Evolutionary conservation across 1,140 invertebrate species (phyloP), one percentile per base, ranked within the genome.

Genomic region (Diorhabda sublineata): DNA sequence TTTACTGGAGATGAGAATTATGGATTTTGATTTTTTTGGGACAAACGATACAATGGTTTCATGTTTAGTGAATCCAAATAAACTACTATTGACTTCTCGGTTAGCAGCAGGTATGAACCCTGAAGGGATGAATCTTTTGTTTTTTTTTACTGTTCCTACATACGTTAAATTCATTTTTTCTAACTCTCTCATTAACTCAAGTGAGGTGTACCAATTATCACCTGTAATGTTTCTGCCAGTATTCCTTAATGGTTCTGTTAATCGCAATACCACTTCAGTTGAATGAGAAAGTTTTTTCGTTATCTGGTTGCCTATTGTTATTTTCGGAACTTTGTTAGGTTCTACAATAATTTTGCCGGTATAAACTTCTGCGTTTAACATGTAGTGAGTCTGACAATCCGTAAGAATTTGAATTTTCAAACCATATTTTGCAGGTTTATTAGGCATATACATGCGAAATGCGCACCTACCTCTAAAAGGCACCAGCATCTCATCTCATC

Each of bases 1-100:
- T 72, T 76, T 79, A 3, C 73, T 69, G 4, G 77, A 76, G 6
- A 76, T 41, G 11, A 81, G 59, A 45, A 81, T 58, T 2, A 81
- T 77, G 64, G 74, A 64, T 76, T 80, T 81, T 56, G 72, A 73
- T 44, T 69, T 60, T 62, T 68, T 61, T 64, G 68, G 45, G 5
- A 69, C 67, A 56, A 64, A 69, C 3, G 67, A 69, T 2, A 69
- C 61, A 42, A 69, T 9, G 47, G 61, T 69, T 44, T 11, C 61
- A 60, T 69, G 11, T 44, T 60, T 42, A 57, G 67, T 69, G 64
- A 69, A 63, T 43, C 67, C 61, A 69, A 69, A 69, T 42, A 69
- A 41, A 63, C 45, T 63, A n/a, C 61, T 61, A 26, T 61, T 9
- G 26, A 45, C 7, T 9, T n/a, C 61, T 9, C 61, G 45, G 42